A percentile compares a stretch with the other conserved stretches of the same genome.
phyloP scores from a whole-genome alignment of 1,140 invertebrate genomes.

The Drosophila kurseongensis region DNA sequence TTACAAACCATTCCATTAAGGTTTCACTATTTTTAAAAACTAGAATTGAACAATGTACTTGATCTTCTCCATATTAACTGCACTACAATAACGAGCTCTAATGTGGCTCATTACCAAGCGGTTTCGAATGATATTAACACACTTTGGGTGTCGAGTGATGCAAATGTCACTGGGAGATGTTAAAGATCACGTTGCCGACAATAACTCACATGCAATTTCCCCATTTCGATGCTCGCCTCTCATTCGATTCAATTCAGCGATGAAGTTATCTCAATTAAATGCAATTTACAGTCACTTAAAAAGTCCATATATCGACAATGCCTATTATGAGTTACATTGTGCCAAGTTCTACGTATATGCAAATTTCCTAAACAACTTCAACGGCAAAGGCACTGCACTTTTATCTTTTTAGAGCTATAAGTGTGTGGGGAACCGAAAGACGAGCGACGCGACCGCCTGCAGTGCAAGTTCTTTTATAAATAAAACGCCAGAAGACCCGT shows the following conservation, averaged over 20 bases:
- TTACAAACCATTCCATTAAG: too few relatives aligned
- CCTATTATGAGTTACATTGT: slow-evolving; percentile 46
- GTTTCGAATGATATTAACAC: slow-evolving; percentile 20
- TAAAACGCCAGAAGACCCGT: slow-evolving; percentile 66
- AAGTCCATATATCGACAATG: slow-evolving; percentile 29
- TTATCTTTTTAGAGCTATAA: slow-evolving; percentile 51
- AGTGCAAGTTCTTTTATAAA: slow-evolving; percentile 83
- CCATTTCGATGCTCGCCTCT: slow-evolving; percentile 47
- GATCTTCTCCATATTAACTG: neutral
- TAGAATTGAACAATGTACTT: neutral
- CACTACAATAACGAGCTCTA: neutral
- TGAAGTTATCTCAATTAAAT: slow-evolving; percentile 42
- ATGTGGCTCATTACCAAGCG: neutral
- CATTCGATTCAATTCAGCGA: slow-evolving; percentile 18
- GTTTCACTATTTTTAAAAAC: too few relatives aligned
- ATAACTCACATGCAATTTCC: slow-evolving; percentile 72
- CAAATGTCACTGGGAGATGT: slow-evolving; percentile 21
- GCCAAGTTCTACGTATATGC: slow-evolving; percentile 31
- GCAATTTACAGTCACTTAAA: slow-evolving; percentile 57
- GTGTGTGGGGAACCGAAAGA: slow-evolving; percentile 26
- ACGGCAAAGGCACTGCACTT: slow-evolving; percentile 29
- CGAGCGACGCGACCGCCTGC: slow-evolving; percentile 64
- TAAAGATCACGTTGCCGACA: slow-evolving; percentile 20
- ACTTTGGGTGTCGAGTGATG: neutral
- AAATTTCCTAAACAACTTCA: slow-evolving; percentile 50